These are phyloP conservation scores for Penaeus vannamei DNA, from an alignment of 1,140 invertebrate species.

Conservation along the genomic window DNA sequence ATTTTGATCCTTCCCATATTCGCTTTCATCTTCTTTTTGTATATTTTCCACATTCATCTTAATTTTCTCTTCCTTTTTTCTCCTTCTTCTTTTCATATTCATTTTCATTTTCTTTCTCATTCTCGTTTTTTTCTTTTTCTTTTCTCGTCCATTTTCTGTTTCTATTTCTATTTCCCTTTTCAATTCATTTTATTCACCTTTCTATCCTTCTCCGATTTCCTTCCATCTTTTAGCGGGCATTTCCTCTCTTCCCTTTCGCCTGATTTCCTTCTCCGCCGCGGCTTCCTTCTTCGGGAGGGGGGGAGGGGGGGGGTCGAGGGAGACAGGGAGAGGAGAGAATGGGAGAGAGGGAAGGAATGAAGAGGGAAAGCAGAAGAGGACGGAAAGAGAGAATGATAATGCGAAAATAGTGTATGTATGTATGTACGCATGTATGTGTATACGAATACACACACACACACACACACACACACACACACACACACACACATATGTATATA, in stretches of 20 bases:
- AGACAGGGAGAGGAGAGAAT: background rate
- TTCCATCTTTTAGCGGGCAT: background rate
- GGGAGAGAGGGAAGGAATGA: background rate
- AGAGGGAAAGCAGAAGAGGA: background rate
- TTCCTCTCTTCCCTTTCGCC: background rate
- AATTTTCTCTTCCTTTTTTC: too few relatives aligned
- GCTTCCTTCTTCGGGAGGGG: too few relatives aligned
- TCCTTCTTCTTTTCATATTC: background rate
- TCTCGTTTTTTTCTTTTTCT: background rate
- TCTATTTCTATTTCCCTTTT: background rate
- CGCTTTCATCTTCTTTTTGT: background rate
- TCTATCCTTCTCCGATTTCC: slow-evolving; percentile 10
- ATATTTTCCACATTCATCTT: background rate
- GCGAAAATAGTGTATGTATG: slow-evolving; percentile 18
- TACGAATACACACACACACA: slow-evolving; percentile 31
- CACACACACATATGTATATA: background rate
- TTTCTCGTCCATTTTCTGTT: background rate
- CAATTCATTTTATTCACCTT: background rate
- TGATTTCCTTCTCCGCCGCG: too few relatives aligned
- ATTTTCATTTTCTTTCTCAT: background rate
- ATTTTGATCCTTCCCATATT: too few relatives aligned
- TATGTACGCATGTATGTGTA: slow-evolving; percentile 1
- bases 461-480: slow-evolving; percentile 33
- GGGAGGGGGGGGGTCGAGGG: background rate
- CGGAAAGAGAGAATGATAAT: background rate